Evolutionary conservation across 2,113 vertebrate species (phyloP).

Genomic region (Mus spicilegus): DNA sequence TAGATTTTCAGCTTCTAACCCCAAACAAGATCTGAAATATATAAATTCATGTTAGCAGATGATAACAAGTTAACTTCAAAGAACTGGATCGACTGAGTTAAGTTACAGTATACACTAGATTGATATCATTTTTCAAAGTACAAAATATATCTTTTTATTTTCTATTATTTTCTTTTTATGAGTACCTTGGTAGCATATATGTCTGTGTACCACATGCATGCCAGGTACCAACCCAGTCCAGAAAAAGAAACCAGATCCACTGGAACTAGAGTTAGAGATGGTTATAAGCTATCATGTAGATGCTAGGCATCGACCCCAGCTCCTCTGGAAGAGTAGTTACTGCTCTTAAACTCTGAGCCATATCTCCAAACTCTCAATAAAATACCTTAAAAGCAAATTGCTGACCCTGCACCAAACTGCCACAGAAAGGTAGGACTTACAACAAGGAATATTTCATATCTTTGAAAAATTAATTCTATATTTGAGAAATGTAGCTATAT

Average conservation of each 20-base stretch:
- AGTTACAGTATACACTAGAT: not conserved
- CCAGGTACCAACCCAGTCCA: not conserved
- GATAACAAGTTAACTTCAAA: conserved; percentile 48
- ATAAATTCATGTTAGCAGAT: not conserved
- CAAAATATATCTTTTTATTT: not conserved
- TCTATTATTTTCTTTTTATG: not conserved
- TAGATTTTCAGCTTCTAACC: not conserved
- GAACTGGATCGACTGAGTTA: not conserved
- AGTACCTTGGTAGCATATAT: no score
- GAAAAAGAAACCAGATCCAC: not conserved
- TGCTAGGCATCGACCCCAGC: not conserved
- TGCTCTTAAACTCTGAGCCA: not conserved
- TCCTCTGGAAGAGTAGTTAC: not conserved
- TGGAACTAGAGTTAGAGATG: not conserved
- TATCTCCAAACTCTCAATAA: not conserved
- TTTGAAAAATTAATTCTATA: not conserved
- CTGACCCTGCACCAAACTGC: not conserved
- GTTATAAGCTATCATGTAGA: not conserved
- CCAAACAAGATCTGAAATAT: not conserved
- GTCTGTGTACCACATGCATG: not conserved
- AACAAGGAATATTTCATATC: not conserved
- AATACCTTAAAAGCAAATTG: not conserved
- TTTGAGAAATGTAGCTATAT: not conserved
- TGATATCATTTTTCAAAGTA: conserved; percentile 48
- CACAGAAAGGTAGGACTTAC: not conserved